Percentiles rank a stretch among this genome's conserved stretches.
Conservation (phyloP, 2,113 vertebrate genomes). For the Oriolus oriolus region DNA sequence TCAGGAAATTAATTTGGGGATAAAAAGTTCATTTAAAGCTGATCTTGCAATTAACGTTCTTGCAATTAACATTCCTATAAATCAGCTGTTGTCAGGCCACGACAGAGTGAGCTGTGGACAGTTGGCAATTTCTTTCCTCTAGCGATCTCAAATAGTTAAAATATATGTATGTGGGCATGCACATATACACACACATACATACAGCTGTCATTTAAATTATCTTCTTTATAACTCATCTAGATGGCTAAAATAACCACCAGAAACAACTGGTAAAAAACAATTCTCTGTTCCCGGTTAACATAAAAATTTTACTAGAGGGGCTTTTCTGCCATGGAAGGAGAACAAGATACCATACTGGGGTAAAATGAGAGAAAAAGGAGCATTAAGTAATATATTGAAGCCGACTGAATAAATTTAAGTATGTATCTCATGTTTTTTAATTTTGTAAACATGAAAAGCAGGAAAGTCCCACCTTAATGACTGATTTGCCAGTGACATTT, state of each 20-base stretch:
- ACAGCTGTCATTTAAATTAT: not conserved
- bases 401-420: not conserved
- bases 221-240: not conserved
- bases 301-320: not conserved
- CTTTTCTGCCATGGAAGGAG: not conserved
- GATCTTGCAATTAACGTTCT: conserved; percentile 59
- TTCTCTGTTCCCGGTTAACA: not conserved
- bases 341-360: not conserved
- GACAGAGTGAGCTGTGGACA: not conserved
- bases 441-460: not conserved
- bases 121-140: not conserved
- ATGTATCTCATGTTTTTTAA: not conserved
- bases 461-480: conserved; percentile 86
- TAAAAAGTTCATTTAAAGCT: conserved; percentile 61
- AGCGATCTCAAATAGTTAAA: not conserved
- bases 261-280: not conserved
- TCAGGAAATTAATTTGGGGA: conserved; percentile 59
- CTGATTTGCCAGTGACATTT: conserved; percentile 96
- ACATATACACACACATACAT: not conserved
- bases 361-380: not conserved
- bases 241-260: not conserved
- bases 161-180: not conserved
- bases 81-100: conserved; percentile 38
- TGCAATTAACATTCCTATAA: conserved; percentile 59
- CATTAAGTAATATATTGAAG: not conserved